phyloP scores from a whole-genome alignment of 2,888 invertebrate genomes.

The Onchidella celtica region DNA sequence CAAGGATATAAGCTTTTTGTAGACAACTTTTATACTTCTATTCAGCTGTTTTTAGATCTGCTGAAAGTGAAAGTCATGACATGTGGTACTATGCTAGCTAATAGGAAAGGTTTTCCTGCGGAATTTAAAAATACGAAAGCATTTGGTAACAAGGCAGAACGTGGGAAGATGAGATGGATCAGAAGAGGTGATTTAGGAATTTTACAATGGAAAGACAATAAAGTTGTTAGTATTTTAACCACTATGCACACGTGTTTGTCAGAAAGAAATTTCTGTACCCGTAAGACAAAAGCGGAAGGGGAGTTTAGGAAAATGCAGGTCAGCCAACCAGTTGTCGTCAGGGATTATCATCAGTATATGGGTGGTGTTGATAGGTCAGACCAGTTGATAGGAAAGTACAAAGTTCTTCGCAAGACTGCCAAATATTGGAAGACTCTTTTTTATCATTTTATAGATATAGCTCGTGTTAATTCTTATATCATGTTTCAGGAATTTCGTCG shows the following conservation, averaged over 20 bases:
- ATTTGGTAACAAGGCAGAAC: background rate
- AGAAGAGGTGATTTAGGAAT: background rate
- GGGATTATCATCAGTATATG: background rate
- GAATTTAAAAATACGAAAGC: background rate
- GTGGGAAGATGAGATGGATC: background rate
- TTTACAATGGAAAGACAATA: slow-evolving; percentile 2
- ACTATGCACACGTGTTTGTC: background rate
- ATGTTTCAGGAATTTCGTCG: background rate
- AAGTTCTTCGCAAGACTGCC: background rate
- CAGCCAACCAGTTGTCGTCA: background rate
- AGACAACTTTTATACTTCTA: background rate
- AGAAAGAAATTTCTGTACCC: background rate
- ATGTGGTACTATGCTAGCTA: background rate
- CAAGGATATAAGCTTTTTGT: background rate
- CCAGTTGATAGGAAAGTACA: background rate
- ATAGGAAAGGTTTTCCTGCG: background rate
- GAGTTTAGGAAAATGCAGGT: background rate
- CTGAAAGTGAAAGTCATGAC: background rate
- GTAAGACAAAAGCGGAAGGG: background rate
- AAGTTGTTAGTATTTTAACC: background rate
- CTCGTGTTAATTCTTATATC: background rate
- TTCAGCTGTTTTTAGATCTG: background rate
- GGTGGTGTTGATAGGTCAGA: background rate
- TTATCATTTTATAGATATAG: background rate
- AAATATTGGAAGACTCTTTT: background rate